A percentile compares a stretch with the other conserved stretches of the same genome.
Conservation (phyloP, 2,113 vertebrate genomes). For the Ariopsis seemanni region DNA sequence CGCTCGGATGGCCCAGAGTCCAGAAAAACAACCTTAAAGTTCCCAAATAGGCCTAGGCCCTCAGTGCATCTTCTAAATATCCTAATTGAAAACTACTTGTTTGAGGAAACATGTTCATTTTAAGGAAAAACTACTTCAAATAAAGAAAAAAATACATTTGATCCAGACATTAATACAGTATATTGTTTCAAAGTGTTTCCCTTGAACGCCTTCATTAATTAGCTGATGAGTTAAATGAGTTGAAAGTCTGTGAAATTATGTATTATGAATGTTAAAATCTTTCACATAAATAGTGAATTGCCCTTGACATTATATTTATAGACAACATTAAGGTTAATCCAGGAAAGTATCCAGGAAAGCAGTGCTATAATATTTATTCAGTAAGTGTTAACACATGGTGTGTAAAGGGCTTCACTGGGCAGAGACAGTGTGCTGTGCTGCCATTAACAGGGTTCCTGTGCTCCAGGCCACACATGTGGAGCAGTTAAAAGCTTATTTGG, state of each 20-base stretch:
- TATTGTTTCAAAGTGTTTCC: not conserved
- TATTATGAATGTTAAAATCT: not conserved
- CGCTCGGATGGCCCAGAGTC: not conserved
- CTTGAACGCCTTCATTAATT: not conserved
- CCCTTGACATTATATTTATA: not conserved
- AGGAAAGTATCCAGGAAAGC: conserved; percentile 5
- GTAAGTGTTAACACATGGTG: conserved; percentile 37
- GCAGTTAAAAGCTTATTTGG: conserved; percentile 27
- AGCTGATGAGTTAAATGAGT: not conserved
- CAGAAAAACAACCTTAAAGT: not conserved
- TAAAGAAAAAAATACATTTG: not conserved
- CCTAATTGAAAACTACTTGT: not conserved
- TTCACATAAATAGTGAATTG: not conserved
- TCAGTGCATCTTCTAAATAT: not conserved
- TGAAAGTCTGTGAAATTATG: not conserved
- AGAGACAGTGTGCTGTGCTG: not conserved
- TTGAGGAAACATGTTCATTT: not conserved
- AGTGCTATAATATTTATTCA: conserved; percentile 16
- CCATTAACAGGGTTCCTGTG: conserved; percentile 38
- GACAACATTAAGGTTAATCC: not conserved
- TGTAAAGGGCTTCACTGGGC: not conserved
- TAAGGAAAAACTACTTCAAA: not conserved
- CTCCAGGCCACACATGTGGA: conserved; percentile 42
- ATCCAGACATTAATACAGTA: not conserved
- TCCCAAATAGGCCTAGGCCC: not conserved